Evolutionary conservation across 2,888 invertebrate genomes (phyloP), one percentile per base, ranked within the genome.

Genomic region (Rhagonycha fulva): DNA sequence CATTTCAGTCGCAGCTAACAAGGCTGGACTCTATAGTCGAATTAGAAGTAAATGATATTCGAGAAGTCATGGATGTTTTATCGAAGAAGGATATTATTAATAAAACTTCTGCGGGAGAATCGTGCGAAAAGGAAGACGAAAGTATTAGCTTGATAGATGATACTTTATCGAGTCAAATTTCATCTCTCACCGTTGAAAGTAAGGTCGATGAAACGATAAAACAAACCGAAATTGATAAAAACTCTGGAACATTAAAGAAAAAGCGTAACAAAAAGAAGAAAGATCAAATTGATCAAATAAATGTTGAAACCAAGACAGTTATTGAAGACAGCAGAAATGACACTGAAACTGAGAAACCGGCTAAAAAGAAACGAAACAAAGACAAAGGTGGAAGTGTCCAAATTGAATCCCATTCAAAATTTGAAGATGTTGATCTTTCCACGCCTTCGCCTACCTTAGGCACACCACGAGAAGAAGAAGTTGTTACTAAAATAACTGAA

Each of bases 61-160:
- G 86, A 78, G 86, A 87, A 81, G 85, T 87, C 72, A 86, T 88
- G 85, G 83, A 85, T 79, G 82, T 85, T 80, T 81, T 86, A 62
- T 80, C 80, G 32, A 83, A 78, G 62, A 83, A 80, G 61, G 69
- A 76, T 30, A 66, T 28, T 19, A 47, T 28, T 19, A 26, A 19
- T n/a, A 30, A 23, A 30, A 7, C 0, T 68, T 10, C 30, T 26
- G 11, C 14, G 3, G 10, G 14, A 11, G 14, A 68, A 10, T 7
- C 14, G 3, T 68, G 11, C 14, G 11, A n/a, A 68, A 30, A 14
- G 7, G 19, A 30, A 30, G 14, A 30, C n/a, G 32, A 30, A 28
- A 14, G 14, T 68, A 68, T 9, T 14, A 68, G 30, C 10, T 24
- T 68, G 26, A 68, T 9, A 12, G 68, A 28, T n/a, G 68, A 14